phyloP scores from a whole-genome alignment of 1,140 invertebrate genomes.

The Lordiphosa collinella region DNA sequence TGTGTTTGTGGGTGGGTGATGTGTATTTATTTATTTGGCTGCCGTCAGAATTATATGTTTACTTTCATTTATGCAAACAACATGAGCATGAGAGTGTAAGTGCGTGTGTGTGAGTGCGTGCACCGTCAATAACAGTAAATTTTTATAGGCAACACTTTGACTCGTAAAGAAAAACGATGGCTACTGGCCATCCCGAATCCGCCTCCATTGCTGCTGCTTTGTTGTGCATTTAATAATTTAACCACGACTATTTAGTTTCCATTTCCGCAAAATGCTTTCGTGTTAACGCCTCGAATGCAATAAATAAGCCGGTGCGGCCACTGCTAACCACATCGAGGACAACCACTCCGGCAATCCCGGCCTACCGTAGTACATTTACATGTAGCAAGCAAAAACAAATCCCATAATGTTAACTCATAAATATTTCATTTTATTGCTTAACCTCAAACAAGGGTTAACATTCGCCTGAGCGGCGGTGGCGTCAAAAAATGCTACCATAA shows the following conservation, averaged over 20 bases:
- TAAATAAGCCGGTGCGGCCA: conserved; percentile 54
- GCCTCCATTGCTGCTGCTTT: not conserved
- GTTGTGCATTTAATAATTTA: conserved; percentile 61
- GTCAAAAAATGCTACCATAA: conserved; percentile 59
- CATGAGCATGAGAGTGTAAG: conserved; percentile 13
- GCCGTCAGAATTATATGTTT: conserved; percentile 49
- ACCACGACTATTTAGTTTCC: conserved; percentile 65
- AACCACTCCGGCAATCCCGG: conserved; percentile 10
- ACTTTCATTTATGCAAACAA: conserved; percentile 56
- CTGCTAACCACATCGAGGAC: conserved; percentile 35
- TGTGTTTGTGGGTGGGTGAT: not conserved
- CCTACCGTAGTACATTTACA: not conserved
- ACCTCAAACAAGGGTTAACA: conserved; percentile 61
- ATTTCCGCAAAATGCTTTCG: conserved; percentile 61
- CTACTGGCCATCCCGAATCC: conserved; percentile 3
- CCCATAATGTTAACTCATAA: conserved; percentile 66
- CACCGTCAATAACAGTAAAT: conserved; percentile 40
- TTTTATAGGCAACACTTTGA: conserved; percentile 56
- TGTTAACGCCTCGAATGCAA: conserved; percentile 63
- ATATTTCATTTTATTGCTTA: conserved; percentile 68
- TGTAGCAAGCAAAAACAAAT: conserved; percentile 46
- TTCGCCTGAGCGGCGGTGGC: conserved; percentile 14
- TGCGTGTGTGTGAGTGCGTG: not conserved
- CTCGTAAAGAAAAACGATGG: conserved; percentile 58
- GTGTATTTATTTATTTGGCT: conserved; percentile 32